Evolutionary conservation across 2,113 vertebrate genomes (phyloP).

Genomic region (Petroica traversi): DNA sequence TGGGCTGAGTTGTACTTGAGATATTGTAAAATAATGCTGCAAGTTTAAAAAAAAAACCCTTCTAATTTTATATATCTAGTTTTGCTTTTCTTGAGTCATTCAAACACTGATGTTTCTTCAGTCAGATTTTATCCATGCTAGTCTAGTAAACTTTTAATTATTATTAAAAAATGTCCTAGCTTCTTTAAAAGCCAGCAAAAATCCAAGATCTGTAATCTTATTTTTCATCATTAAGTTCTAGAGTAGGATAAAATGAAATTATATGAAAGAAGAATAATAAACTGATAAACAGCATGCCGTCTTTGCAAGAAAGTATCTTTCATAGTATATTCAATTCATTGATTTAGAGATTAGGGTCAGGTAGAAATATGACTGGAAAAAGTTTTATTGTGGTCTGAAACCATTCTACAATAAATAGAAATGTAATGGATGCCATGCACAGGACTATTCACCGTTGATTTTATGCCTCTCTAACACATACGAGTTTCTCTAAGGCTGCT

Average conservation of each 20-base stretch:
- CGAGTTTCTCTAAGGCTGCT: neutral
- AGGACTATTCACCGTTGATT: neutral
- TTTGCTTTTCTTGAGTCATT: slow-evolving; percentile 43
- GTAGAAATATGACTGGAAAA: neutral
- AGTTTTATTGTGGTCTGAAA: neutral
- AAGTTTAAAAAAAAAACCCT: slow-evolving; percentile 12
- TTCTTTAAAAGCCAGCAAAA: slow-evolving; percentile 31
- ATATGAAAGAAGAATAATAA: neutral
- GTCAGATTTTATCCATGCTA: slow-evolving; percentile 23
- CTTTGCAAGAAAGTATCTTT: neutral
- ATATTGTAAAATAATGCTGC: slow-evolving; percentile 36
- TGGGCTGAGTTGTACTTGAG: slow-evolving; percentile 12
- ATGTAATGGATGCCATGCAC: neutral
- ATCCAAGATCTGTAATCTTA: slow-evolving; percentile 20
- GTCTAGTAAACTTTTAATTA: neutral
- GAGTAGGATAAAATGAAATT: slow-evolving; percentile 43
- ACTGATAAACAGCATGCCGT: slow-evolving; percentile 13
- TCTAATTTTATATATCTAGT: neutral
- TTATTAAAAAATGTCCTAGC: neutral
- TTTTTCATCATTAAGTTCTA: neutral
- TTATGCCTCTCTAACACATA: neutral
- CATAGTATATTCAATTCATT: neutral
- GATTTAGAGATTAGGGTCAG: neutral
- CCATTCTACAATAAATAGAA: neutral
- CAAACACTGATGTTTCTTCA: slow-evolving; percentile 23